Evolutionary conservation across 2,113 vertebrate genomes (phyloP), one percentile per base, ranked within the genome.

Genomic region (Etheostoma cragini): DNA sequence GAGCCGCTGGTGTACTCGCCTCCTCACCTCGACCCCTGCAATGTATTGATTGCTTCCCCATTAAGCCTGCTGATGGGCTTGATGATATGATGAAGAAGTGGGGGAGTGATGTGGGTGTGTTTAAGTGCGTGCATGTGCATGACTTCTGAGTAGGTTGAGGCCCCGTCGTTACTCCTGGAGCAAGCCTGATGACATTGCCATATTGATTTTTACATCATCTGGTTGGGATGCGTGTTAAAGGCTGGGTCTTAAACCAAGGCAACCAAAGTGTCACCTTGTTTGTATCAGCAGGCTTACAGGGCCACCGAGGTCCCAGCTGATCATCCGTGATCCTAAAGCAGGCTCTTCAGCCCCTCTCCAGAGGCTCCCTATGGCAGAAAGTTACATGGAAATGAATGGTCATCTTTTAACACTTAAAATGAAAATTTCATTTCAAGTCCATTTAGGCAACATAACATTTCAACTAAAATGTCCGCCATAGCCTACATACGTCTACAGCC

Each of bases 171-270:
- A 82, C 82, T 88, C 85, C 72, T 47, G 72, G 58, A 80, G 78
- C 69, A 26, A 60, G 54, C 53, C 88, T 52, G 87, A 80, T 89
- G 92, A 88, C 87, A 91, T 87, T 86, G 89, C 72, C 72, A 4
- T 92, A 94, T 94, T 93, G 94, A 94, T 95, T 89, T 90, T 83
- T 89, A 91, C 84, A 92, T 94, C 89, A 93, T 90, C 88, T 89
- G 78, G 57, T 83, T 76, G 73, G 75, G 74, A 26, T 89, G 91
- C 64, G 84, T 80, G 82, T 81, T 56, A 35, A 81, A 66, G 60
- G 67, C 15, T 1, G 46, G 26, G 74, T 84, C 88, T 90, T 90
- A 92, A 93, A 91, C 86, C 35, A 67, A 84, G 62, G 47, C 16
- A 58, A 80, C 79, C 64, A 60, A 42, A 86, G 83, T 87, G 87